Evolutionary conservation across 2,113 vertebrate species (phyloP).

Genomic region (Neofelis nebulosa): DNA sequence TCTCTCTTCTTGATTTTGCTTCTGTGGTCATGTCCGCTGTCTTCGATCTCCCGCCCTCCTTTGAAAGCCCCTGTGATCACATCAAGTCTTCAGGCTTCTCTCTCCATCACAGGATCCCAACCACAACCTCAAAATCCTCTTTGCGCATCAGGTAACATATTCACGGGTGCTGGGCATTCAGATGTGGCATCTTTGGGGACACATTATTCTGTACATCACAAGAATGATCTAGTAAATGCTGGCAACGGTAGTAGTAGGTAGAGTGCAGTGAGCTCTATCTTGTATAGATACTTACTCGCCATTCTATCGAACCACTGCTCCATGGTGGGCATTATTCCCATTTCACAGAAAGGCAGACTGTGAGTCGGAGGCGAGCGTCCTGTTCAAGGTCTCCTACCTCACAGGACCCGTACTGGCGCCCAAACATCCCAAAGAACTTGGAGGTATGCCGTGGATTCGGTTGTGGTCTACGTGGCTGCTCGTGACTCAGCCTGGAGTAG

Average conservation of each 20-base stretch:
- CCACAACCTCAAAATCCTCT: too few relatives aligned
- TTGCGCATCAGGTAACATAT: rapidly evolving
- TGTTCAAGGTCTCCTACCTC: rapidly evolving
- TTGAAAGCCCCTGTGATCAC: rapidly evolving
- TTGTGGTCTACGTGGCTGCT: rapidly evolving
- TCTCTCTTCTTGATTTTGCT: rapidly evolving
- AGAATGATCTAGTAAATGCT: neutral
- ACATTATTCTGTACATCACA: rapidly evolving
- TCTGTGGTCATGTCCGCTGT: rapidly evolving
- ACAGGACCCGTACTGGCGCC: rapidly evolving
- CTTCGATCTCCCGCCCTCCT: neutral
- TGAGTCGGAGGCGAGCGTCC: rapidly evolving
- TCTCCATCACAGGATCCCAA: neutral
- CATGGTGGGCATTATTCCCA: rapidly evolving
- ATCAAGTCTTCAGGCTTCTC: rapidly evolving
- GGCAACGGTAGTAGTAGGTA: rapidly evolving
- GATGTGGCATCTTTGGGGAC: rapidly evolving
- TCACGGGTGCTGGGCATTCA: neutral
- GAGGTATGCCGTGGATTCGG: rapidly evolving
- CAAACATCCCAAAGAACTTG: rapidly evolving
- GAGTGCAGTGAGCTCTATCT: rapidly evolving
- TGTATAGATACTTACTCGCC: rapidly evolving
- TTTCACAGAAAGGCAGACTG: neutral
- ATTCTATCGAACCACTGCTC: rapidly evolving
- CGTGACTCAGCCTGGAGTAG: neutral